These are phyloP conservation scores for Lytechinus variegatus DNA, from an alignment of 35 echinoderm and acorn worm genomes.

Conservation along the genomic window DNA sequence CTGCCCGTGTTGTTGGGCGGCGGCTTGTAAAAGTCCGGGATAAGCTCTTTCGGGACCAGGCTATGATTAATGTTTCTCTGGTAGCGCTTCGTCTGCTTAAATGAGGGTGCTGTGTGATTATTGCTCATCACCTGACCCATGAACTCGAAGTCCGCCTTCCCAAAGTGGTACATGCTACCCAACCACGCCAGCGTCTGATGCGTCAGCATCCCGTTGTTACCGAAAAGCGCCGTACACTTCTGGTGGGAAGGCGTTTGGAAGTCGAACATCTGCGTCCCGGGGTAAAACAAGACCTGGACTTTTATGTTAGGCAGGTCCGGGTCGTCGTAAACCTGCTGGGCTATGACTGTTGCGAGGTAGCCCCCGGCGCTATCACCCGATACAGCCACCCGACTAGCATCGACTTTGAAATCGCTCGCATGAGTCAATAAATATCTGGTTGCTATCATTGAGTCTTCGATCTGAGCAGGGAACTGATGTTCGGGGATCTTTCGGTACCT, in stretches of 20 bases:
- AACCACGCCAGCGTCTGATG: slow-evolving; percentile 24
- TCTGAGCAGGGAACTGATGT: slow-evolving; percentile 58
- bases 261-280: slow-evolving; percentile 64
- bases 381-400: slow-evolving; percentile 66
- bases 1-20: slow-evolving; percentile 48
- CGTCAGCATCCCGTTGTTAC: slow-evolving; percentile 51
- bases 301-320: slow-evolving; percentile 59
- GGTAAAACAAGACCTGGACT: slow-evolving; percentile 82
- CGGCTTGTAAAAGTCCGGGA: slow-evolving; percentile 41
- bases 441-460: slow-evolving; percentile 64
- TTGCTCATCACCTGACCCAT: slow-evolving; percentile 31
- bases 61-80: slow-evolving; percentile 50
- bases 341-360: slow-evolving; percentile 61
- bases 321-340: slow-evolving; percentile 68
- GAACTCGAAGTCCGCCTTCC: slow-evolving; percentile 31
- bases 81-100: slow-evolving; percentile 57
- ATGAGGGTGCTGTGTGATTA: slow-evolving; percentile 60
- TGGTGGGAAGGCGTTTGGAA: slow-evolving; percentile 57
- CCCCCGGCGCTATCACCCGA: slow-evolving; percentile 94
- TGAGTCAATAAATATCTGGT: slow-evolving; percentile 79
- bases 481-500: slow-evolving; percentile 77
- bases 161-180: slow-evolving; percentile 43
- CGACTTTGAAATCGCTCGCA: slow-evolving; percentile 71
- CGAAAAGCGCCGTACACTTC: slow-evolving; percentile 51
- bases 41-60: slow-evolving; percentile 25